Base-by-base conservation (phyloP, 37 sponge, comb jelly and placozoan genomes). In the Spongia lamella region DNA sequence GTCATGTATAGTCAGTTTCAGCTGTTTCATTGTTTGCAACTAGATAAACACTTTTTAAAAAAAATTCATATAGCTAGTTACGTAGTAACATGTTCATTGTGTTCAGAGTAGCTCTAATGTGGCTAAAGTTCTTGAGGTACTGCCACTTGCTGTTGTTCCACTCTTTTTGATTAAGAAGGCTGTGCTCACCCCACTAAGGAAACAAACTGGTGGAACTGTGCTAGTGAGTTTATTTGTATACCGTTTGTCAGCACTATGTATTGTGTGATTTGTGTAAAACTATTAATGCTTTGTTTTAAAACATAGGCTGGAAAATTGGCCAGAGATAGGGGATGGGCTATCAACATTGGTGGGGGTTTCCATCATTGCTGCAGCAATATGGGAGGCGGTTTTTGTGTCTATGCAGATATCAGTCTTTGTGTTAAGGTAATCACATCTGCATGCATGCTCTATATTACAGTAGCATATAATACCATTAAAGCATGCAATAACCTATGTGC, bases 321-420 rank as follows among this genome's bases (percentile, higher is more conserved):
- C 22, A 83, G 78, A 66, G 91, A 90, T 52, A 56, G 91, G 75
- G 95, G 95, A 39, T 94, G 95, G 95, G 81, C 95, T 29, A 94
- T 94, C 54, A 94, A 94, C 69, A 82, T 94, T 61, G 93, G 93
- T 37, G 95, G 95, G 13, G 95, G 95, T 0, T 94, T 94, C 66
- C 95, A 94, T 56, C 95, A 94, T 56, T 94, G 95, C 63, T 81
- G 68, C 50, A 77, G 83, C 49, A 63, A 34, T 13, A 38, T 76
- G 50, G 95, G 95, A 36, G 95, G 95, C 6, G 95, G 95, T 2
- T 94, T 94, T 79, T 94, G 95, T 83, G 88, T 85, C 52, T 94
- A 94, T 74, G 95, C 95, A 32, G 95, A 94, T 85, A 94, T 94
- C 68, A 90, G 85, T 9, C 80, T 94, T 52, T 64, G 76, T 31